Percentiles rank a stretch among this genome's conserved stretches.
These are phyloP conservation scores for Labeo calbasu DNA, from an alignment of 2,797 vertebrate genomes.

Conservation along the genomic window DNA sequence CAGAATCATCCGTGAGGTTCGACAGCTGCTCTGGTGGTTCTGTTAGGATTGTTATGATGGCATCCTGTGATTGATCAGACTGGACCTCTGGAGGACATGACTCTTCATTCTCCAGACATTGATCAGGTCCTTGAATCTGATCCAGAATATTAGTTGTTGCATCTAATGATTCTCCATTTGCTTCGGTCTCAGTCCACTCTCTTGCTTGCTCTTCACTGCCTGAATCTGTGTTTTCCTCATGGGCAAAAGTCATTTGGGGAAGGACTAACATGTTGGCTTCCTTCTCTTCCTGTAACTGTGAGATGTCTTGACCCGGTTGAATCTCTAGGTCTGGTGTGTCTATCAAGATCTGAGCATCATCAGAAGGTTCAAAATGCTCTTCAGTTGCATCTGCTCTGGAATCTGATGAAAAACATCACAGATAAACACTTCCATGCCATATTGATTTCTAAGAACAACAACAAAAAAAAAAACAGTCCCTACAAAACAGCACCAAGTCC, in stretches of 20 bases:
- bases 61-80: conserved; percentile 35
- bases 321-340: conserved; percentile 25
- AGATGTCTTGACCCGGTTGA: neutral
- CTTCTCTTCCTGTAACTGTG: conserved; percentile 65
- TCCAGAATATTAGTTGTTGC: neutral
- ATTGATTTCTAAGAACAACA: neutral
- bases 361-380: conserved; percentile 5
- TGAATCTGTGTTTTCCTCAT: conserved; percentile 25
- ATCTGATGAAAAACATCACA: conserved; percentile 34
- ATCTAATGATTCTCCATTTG: neutral
- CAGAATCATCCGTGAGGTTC: neutral
- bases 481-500: neutral
- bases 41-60: neutral
- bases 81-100: conserved; percentile 32
- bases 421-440: neutral
- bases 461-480: neutral
- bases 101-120: conserved; percentile 42
- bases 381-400: neutral
- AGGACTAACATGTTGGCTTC: conserved; percentile 38
- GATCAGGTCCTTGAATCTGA: conserved; percentile 27
- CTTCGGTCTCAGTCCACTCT: conserved; percentile 18
- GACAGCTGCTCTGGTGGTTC: conserved; percentile 2
- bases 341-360: neutral
- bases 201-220: neutral
- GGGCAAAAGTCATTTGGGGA: neutral